phyloP scores from a whole-genome alignment of 1,140 invertebrate species.

The Formica exsecta region DNA sequence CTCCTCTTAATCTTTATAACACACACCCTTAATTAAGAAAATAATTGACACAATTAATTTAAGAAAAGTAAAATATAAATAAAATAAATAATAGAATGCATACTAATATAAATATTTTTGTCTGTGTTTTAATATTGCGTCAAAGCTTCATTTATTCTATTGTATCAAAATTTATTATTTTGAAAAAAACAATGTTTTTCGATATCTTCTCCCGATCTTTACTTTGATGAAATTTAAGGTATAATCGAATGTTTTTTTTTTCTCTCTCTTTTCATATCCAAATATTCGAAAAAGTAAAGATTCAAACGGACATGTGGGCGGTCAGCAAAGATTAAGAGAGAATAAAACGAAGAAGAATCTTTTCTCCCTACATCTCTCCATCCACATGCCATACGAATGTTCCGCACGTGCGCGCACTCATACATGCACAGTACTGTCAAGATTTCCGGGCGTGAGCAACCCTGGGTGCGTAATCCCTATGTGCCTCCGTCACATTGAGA shows the following conservation, averaged over 20 bases:
- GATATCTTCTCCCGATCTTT: background rate
- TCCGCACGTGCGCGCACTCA: background rate
- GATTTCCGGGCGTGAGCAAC: background rate
- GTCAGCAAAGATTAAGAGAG: slow-evolving; percentile 50
- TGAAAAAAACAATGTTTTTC: background rate
- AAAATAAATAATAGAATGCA: background rate
- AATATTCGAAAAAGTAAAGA: slow-evolving; percentile 64
- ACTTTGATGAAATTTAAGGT: slow-evolving; percentile 13
- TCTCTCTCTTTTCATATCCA: slow-evolving; percentile 29
- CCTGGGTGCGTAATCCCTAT: background rate
- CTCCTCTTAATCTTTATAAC: background rate
- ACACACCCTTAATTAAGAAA: background rate
- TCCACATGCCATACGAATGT: slow-evolving; percentile 1
- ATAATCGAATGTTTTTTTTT: slow-evolving; percentile 67
- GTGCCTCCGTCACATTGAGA: slow-evolving; percentile 29
- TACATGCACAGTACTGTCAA: background rate
- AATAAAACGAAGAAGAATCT: slow-evolving; percentile 40
- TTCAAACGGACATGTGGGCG: slow-evolving; percentile 28
- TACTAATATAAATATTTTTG: background rate
- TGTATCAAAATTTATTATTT: background rate
- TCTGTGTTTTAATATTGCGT: too few species aligned
- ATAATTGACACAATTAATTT: background rate
- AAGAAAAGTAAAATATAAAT: background rate
- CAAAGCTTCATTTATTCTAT: background rate
- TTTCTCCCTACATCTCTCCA: slow-evolving; percentile 18